Percentiles rank a stretch among this genome's conserved stretches.
Evolutionary conservation across 2,113 vertebrate species (phyloP).

Genomic region (Pithys albifrons): DNA sequence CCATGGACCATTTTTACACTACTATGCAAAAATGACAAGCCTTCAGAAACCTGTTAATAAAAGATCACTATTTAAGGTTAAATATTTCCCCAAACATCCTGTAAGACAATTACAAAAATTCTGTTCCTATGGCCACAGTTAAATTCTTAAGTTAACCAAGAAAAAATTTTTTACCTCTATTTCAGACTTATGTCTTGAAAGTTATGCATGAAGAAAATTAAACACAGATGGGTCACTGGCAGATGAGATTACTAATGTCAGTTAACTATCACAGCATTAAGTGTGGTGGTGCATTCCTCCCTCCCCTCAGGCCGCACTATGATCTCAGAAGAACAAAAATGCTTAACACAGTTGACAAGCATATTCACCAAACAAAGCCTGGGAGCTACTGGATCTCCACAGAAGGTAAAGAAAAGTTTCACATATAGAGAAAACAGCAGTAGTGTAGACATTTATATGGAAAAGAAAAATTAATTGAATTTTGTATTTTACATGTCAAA

Average conservation of each 20-base stretch:
- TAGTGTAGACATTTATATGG: neutral
- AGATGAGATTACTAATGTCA: neutral
- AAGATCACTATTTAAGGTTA: constrained; percentile 10
- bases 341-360: neutral
- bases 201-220: neutral
- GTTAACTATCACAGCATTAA: neutral
- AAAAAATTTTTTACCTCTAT: neutral
- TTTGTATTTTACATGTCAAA: neutral
- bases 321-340: neutral
- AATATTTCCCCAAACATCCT: neutral
- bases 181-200: neutral
- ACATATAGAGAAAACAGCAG: neutral
- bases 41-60: constrained; percentile 89
- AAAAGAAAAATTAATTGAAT: neutral
- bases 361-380: neutral
- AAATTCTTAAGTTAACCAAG: neutral
- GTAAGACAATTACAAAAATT: neutral
- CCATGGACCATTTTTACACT: constrained; percentile 99
- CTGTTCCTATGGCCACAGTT: neutral
- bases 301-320: neutral
- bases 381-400: neutral
- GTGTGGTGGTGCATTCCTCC: neutral
- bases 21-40: constrained; percentile 94
- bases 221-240: neutral
- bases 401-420: neutral